phyloP scores from a whole-genome alignment of 1,140 invertebrate species.

The Zaprionus inermis region DNA sequence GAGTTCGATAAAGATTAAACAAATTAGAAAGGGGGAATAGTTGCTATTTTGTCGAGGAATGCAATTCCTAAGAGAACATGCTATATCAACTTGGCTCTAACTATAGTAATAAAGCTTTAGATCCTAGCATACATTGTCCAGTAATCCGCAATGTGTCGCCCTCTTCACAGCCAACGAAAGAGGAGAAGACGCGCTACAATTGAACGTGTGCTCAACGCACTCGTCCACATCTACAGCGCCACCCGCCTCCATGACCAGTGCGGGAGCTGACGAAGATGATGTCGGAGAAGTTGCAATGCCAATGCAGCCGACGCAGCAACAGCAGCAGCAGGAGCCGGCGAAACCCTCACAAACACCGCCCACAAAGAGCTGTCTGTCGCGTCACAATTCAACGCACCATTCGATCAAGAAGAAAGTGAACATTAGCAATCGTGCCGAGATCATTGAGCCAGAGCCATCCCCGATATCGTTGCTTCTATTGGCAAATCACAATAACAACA shows the following conservation, averaged over 20 bases:
- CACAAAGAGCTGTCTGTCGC: slow-evolving; percentile 77
- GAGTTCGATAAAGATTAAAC: not conserved
- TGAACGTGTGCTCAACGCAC: slow-evolving; percentile 49
- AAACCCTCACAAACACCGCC: slow-evolving; percentile 31
- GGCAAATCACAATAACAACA: slow-evolving; percentile 64
- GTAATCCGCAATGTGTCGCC: not conserved
- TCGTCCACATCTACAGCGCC: slow-evolving; percentile 71
- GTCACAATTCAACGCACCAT: slow-evolving; percentile 76
- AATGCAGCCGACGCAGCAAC: slow-evolving; percentile 15
- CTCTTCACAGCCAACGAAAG: slow-evolving; percentile 43
- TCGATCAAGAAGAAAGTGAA: slow-evolving; percentile 83
- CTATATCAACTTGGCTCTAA: no score
- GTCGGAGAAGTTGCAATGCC: slow-evolving; percentile 13
- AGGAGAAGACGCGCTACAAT: not conserved
- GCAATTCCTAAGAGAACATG: no score
- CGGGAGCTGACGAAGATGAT: slow-evolving; percentile 45
- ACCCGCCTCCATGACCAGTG: slow-evolving; percentile 73
- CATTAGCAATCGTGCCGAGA: slow-evolving; percentile 77
- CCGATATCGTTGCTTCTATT: slow-evolving; percentile 36
- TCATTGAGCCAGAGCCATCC: slow-evolving; percentile 74
- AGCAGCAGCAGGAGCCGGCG: slow-evolving; percentile 32
- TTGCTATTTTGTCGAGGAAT: no score
- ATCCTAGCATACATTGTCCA: slow-evolving; percentile 12
- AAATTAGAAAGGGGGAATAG: not conserved
- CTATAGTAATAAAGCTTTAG: not conserved